Base-by-base conservation (phyloP, 1,140 invertebrate species). In the Aphaenogaster rudis region DNA sequence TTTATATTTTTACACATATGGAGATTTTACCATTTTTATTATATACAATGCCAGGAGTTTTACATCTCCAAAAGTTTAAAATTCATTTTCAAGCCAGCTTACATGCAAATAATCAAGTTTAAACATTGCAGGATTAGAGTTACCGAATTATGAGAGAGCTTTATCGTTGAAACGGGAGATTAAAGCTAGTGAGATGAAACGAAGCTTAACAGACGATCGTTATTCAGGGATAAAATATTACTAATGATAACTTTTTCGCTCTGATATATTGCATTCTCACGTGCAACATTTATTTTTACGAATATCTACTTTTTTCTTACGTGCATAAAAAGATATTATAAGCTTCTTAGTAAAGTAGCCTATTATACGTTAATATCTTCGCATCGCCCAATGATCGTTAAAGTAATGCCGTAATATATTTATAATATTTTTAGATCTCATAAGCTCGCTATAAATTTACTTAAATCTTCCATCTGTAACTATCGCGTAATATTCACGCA, bases 91-190 rank as follows among this genome's bases (percentile, higher is more conserved):
- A 52, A 79, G 28, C 9, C 15, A 6, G 45, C 17, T 66, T 79
- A 66, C 6, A 15, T 21, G n/a, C 28, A 64, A 45, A n/a, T n/a
- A 79, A 9, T 66, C 45, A 15, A 79, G 15, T 66, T 50, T 79
- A 64, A 66, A 79, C 6, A 64, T 79, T 66, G 33, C n/a, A 79
- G 45, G 17, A 66, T 78, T 50, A 64, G 28, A 28, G 42, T 48
- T 64, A 64, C 11, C 21, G 59, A 79, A 45, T 64, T 79, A 64
- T 79, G 15, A 64, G 28, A 45, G 39, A 79, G 57, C 42, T 79
- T 79, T 28, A 45, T 61, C 6, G 21, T 42, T 3, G 11, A 33
- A 36, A 48, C 15, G 50, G 39, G 39, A 63, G 57, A 63, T 45
- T 77, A 77, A 78, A 78, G 21, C 15, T 61, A 9, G 21, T 28